Conservation (phyloP, 2,888 invertebrate genomes). For the Xestobium rufovillosum region DNA sequence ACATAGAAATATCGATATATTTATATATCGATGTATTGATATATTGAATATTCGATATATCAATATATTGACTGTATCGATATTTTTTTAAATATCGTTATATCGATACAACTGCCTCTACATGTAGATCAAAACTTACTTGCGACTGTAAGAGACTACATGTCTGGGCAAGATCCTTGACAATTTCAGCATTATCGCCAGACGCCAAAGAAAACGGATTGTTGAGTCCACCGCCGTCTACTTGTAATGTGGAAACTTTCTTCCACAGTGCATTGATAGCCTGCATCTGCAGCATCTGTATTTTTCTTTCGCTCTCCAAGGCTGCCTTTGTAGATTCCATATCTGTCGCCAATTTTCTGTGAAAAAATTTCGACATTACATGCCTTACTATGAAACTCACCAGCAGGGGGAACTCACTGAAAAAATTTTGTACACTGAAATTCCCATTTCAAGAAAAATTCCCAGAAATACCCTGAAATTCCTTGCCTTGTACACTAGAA, state of each 20-base stretch:
- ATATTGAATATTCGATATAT: too few relatives aligned
- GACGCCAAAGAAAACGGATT: constrained; percentile 31
- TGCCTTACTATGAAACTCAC: too few relatives aligned
- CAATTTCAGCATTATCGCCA: constrained; percentile 52
- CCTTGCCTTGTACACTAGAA: too few relatives aligned
- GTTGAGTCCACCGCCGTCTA: constrained; percentile 31
- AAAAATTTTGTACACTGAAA: too few relatives aligned
- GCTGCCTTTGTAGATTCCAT: constrained; percentile 81
- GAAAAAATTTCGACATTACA: neutral
- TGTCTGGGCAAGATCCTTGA: constrained; percentile 67
- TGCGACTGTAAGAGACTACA: constrained; percentile 67
- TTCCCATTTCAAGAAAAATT: too few relatives aligned
- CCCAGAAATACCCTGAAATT: too few relatives aligned
- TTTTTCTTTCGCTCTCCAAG: constrained; percentile 74
- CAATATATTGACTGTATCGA: too few relatives aligned
- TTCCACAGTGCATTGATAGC: constrained; percentile 87
- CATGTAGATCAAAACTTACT: constrained; percentile 49
- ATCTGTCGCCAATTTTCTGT: constrained; percentile 70
- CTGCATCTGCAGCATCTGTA: constrained; percentile 83
- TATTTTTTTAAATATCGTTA: too few relatives aligned
- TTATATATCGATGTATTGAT: too few relatives aligned
- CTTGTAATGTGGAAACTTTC: constrained; percentile 67
- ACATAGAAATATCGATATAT: too few relatives aligned
- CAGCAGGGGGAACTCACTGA: too few relatives aligned
- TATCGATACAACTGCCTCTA: too few relatives aligned